Evolutionary conservation across 2,797 vertebrate genomes (phyloP), one percentile per base, ranked within the genome.

Genomic region (Aulostomus chinensis): DNA sequence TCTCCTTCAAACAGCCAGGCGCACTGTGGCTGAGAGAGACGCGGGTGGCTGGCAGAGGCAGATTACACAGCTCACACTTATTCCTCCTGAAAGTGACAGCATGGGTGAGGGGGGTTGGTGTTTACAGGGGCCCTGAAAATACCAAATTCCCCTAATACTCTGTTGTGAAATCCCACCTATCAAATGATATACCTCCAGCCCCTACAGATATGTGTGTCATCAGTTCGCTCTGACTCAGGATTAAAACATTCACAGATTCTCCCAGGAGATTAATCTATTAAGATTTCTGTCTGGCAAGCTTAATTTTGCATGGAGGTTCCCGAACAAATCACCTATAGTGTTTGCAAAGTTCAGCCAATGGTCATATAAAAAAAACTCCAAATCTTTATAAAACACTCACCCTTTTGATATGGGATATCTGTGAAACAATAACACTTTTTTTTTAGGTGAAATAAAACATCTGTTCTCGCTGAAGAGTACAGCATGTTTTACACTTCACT

Each of bases 31-130:
- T 58, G 60, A 58, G 46, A 72, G 66, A 74, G 70, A 69, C 58
- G 53, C 60, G 32, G 76, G 59, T 73, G 83, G 80, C 83, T 90
- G 87, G 78, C 43, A 52, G 49, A 61, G 58, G 69, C 78, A 88
- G 88, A 90, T 90, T 88, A 88, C 68, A 80, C 71, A 56, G 56
- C 46, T 47, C 62, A 57, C 59, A 55, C 46, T n/a, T 59, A 73
- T 33, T 57, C 50, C 48, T 54, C 31, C 26, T 2, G 7, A 47
- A 64, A 56, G 29, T 49, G 61, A 68, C 68, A 63, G 25, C 26
- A 43, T 50, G 37, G 60, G 20, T 52, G 55, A 58, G 52, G 60
- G 55, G 61, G 54, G 56, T 47, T 72, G 43, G 45, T 47, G 69
- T 72, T 74, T 48, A 61, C 46, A 72, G 38, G 48, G 30, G 29